Conservation (phyloP, 2,888 invertebrate species). For the Ornithoptera priamus region DNA sequence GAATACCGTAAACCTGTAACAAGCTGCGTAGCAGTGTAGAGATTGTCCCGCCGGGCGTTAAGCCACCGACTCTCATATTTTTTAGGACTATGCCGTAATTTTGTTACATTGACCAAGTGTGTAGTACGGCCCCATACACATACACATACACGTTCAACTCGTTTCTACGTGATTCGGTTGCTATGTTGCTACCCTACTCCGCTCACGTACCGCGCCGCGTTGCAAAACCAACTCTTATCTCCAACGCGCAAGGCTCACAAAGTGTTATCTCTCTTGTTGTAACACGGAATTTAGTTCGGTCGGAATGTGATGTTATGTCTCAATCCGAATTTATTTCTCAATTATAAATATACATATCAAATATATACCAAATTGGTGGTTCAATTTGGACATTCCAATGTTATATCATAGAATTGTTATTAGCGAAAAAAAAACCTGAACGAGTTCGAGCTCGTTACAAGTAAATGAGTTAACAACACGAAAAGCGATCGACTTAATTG, state of each 20-base stretch:
- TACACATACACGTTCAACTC: constrained; percentile 4
- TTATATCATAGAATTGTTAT: not conserved
- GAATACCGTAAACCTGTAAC: no score
- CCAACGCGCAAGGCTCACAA: constrained; percentile 2
- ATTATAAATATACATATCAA: constrained; percentile 10
- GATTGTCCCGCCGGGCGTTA: no score
- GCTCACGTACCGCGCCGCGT: constrained; percentile 15
- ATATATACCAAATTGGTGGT: constrained; percentile 1
- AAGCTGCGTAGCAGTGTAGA: no score
- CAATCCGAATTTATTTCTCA: constrained; percentile 14
- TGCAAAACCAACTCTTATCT: constrained; percentile 6
- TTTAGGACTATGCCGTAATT: constrained; percentile 16
- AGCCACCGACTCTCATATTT: not conserved
- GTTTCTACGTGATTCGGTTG: constrained; percentile 20
- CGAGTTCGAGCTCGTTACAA: constrained; percentile 3
- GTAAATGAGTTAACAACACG: constrained; percentile 5
- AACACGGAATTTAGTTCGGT: not conserved
- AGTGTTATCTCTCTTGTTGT: not conserved
- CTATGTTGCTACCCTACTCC: not conserved
- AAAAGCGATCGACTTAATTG: constrained; percentile 6
- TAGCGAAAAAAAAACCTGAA: constrained; percentile 7
- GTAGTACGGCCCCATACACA: constrained; percentile 1
- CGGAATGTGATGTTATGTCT: constrained; percentile 6
- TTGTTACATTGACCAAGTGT: constrained; percentile 14
- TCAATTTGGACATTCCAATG: constrained; percentile 10